A percentile compares a stretch with the other conserved stretches of the same genome.
Evolutionary conservation across 2,797 vertebrate genomes (phyloP).

Genomic region (Chromis chromis): DNA sequence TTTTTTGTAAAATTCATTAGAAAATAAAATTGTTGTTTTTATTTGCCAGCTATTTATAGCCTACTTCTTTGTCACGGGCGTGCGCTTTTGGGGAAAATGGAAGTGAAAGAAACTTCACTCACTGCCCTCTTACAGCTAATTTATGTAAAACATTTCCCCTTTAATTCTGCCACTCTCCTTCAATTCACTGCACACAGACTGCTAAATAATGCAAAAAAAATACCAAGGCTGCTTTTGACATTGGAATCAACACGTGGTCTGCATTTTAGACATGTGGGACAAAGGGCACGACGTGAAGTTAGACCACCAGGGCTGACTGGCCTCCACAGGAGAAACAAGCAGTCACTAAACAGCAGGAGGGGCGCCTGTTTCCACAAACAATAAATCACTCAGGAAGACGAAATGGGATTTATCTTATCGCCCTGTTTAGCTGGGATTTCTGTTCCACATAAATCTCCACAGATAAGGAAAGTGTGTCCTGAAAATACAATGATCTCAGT

Average conservation of each 20-base stretch:
- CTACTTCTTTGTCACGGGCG: neutral
- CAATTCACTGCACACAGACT: too few species aligned
- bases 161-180: slow-evolving; percentile 10
- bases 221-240: slow-evolving; percentile 67
- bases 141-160: neutral
- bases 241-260: slow-evolving; percentile 85
- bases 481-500: neutral
- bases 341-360: slow-evolving; percentile 35
- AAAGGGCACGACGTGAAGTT: slow-evolving; percentile 79
- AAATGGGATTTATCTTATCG: slow-evolving; percentile 40
- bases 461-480: slow-evolving; percentile 17
- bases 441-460: neutral
- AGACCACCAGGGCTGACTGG: slow-evolving; percentile 71
- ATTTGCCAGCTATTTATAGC: slow-evolving; percentile 1
- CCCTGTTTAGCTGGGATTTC: slow-evolving; percentile 1
- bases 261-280: slow-evolving; percentile 82
- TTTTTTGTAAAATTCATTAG: too few species aligned
- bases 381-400: slow-evolving; percentile 40
- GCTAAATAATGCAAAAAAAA: slow-evolving; percentile 20
- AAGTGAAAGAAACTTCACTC: slow-evolving; percentile 38
- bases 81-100: slow-evolving; percentile 19
- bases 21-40: neutral
- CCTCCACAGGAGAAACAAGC: slow-evolving; percentile 47
- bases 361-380: slow-evolving; percentile 42
- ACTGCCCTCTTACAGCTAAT: neutral